Conservation (phyloP, 2,888 invertebrate species). For the Adineta ricciae region DNA sequence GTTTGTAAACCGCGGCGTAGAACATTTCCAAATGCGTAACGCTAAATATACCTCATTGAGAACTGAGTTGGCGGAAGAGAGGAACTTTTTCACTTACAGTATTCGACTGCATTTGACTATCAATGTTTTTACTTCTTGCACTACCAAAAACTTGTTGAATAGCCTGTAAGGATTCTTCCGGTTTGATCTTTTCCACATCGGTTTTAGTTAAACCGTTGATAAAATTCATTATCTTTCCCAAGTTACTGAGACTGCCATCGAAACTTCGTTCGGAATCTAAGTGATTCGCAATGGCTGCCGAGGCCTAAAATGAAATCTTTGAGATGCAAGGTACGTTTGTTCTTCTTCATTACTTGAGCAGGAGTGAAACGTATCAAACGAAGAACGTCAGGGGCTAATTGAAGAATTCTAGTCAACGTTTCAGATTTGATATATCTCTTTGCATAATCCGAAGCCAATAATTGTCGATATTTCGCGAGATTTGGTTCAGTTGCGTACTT, state of each 20-base stretch:
- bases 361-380: conserved; percentile 9
- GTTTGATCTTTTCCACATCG: not conserved
- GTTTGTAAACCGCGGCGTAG: not conserved
- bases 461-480: not conserved
- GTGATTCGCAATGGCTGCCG: not conserved
- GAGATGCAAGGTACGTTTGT: not conserved
- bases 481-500: conserved; percentile 11
- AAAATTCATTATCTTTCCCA: not conserved
- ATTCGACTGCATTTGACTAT: conserved; percentile 2
- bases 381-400: not conserved
- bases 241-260: not conserved
- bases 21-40: not conserved
- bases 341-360: not conserved
- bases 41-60: no score
- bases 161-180: conserved; percentile 3
- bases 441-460: not conserved
- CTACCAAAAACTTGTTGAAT: not conserved
- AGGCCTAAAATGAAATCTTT: not conserved
- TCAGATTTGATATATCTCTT: not conserved
- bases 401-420: not conserved
- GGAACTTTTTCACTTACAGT: not conserved
- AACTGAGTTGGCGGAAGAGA: no score
- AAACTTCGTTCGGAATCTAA: not conserved
- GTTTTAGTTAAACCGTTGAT: not conserved
- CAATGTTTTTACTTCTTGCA: not conserved